Percentiles rank a stretch among this genome's conserved stretches.
Conservation (phyloP, 2,797 vertebrate species). For the Neoniphon sammara region DNA sequence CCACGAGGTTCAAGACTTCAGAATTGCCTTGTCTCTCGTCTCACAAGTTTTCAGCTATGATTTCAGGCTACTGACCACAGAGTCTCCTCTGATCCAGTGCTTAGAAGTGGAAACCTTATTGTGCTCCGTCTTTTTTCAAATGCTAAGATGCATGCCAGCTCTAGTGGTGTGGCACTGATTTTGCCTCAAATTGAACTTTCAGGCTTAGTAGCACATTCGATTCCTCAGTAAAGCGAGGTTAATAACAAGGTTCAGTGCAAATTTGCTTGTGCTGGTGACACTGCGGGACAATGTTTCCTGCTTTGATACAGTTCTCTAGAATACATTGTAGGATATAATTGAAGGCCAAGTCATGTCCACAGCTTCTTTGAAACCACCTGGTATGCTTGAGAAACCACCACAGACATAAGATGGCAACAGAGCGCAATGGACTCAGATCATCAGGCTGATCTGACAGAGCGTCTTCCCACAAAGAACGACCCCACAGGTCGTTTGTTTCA, state of each 20-base stretch:
- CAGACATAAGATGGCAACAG: background rate
- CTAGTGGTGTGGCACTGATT: conserved; percentile 16
- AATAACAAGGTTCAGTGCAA: background rate
- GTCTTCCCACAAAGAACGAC: too few relatives aligned
- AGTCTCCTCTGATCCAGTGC: background rate
- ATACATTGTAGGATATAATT: conserved; percentile 4
- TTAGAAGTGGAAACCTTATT: conserved; percentile 18
- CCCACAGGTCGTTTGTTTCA: too few relatives aligned
- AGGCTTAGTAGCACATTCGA: conserved; percentile 1
- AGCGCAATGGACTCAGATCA: background rate
- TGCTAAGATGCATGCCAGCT: background rate
- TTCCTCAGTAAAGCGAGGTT: background rate
- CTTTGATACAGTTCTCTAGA: conserved; percentile 10
- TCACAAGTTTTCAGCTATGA: conserved; percentile 20
- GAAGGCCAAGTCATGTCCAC: conserved; percentile 17
- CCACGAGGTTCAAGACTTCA: conserved; percentile 33
- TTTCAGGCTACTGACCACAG: conserved; percentile 12
- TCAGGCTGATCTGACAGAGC: conserved; percentile 9
- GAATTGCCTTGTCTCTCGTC: background rate
- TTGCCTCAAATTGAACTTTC: conserved; percentile 24
- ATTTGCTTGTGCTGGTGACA: background rate
- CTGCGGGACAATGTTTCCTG: background rate
- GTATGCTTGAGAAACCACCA: background rate
- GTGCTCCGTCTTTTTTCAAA: background rate
- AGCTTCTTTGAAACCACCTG: conserved; percentile 7